Percentiles rank a stretch among this genome's conserved stretches.
phyloP scores from a whole-genome alignment of 2,797 vertebrate genomes.

The Crocodylus rhombifer region DNA sequence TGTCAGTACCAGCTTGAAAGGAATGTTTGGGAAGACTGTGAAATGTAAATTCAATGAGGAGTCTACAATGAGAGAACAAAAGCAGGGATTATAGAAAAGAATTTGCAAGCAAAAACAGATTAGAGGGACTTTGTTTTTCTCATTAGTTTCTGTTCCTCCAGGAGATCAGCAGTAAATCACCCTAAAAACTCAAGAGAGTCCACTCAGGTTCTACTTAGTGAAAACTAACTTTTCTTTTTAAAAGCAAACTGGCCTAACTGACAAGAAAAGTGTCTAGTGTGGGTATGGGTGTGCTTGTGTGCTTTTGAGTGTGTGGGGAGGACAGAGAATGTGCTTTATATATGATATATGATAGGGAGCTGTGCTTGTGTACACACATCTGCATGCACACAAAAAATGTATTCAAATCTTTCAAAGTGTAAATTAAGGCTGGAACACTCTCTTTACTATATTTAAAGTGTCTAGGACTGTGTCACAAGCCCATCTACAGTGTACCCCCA shows the following conservation, averaged over 20 bases:
- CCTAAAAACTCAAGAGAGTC: slow-evolving; percentile 30
- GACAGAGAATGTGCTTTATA: background rate
- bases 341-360: accelerated
- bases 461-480: background rate
- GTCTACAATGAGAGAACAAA: slow-evolving; percentile 45
- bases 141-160: slow-evolving; percentile 65
- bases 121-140: slow-evolving; percentile 70
- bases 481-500: too few species aligned
- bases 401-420: accelerated
- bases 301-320: too few species aligned
- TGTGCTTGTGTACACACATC: background rate
- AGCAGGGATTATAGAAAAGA: slow-evolving; percentile 65
- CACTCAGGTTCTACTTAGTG: background rate
- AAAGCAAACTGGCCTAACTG: background rate
- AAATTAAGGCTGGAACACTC: background rate
- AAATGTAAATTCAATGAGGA: slow-evolving; percentile 56
- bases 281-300: too few species aligned
- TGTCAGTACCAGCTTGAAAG: slow-evolving; percentile 31
- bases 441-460: background rate
- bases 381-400: background rate
- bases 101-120: slow-evolving; percentile 64
- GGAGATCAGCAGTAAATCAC: slow-evolving; percentile 34
- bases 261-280: background rate
- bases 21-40: slow-evolving; percentile 58
- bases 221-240: background rate